These are phyloP conservation scores for Lasiurus borealis DNA, from an alignment of 2,113 vertebrate genomes.

Conservation along the genomic window DNA sequence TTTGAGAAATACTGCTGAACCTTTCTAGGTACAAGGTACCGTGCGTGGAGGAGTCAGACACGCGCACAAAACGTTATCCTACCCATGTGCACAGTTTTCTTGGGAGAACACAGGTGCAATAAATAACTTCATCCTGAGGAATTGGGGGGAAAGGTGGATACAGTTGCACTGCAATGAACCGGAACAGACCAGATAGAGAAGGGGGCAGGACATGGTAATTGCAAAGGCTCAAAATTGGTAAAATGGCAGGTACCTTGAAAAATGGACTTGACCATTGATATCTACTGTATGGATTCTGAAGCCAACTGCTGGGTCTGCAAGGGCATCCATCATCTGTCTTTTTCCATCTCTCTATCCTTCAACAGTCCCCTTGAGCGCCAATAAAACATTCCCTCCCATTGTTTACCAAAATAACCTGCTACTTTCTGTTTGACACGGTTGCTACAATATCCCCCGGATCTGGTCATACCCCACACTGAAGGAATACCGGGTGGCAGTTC, in stretches of 20 bases:
- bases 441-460: not conserved
- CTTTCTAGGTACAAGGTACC: not conserved
- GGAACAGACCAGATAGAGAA: not conserved
- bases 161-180: not conserved
- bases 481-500: not conserved
- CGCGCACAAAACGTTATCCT: not conserved
- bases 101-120: not conserved
- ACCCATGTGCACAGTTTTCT: not conserved
- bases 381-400: not conserved
- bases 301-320: not conserved
- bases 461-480: not conserved
- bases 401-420: not conserved
- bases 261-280: not conserved
- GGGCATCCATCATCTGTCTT: not conserved
- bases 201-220: not conserved
- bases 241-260: not conserved
- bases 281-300: not conserved
- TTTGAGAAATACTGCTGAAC: not conserved
- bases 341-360: not conserved
- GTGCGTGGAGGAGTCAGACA: not conserved
- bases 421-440: conserved; percentile 7
- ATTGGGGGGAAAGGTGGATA: not conserved
- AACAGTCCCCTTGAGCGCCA: not conserved
- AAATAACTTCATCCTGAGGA: not conserved
- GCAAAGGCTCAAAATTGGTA: not conserved